Conservation (phyloP, 2,888 invertebrate species). For the Minunthozetes semirufus region DNA sequence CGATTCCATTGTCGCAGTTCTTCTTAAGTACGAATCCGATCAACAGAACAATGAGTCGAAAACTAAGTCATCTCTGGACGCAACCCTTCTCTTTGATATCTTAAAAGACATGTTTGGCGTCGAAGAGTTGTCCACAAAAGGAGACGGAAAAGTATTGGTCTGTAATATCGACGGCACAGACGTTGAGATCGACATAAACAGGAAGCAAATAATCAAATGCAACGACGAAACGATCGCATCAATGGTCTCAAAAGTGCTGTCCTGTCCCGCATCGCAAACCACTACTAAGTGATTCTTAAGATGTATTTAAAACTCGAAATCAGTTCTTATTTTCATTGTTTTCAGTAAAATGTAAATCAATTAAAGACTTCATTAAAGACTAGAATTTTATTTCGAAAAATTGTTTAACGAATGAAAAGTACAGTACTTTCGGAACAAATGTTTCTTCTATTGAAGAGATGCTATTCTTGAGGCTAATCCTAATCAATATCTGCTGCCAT, state of each 20-base stretch:
- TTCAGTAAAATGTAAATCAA: background rate
- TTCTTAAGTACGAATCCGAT: conserved; percentile 58
- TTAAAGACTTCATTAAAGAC: background rate
- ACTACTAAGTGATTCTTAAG: background rate
- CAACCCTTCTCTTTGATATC: conserved; percentile 17
- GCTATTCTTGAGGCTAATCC: too few species aligned
- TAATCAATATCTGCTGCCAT: too few species aligned
- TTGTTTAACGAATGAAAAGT: too few species aligned
- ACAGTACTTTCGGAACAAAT: too few species aligned
- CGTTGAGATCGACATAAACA: conserved; percentile 21
- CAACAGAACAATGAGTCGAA: background rate
- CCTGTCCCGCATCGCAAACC: conserved; percentile 9
- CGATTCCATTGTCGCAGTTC: conserved; percentile 81
- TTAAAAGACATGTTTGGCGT: conserved; percentile 34
- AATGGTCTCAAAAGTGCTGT: conserved; percentile 6
- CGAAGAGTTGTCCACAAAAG: conserved; percentile 23
- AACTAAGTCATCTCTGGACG: background rate
- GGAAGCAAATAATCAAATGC: conserved; percentile 26
- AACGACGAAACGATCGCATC: conserved; percentile 17
- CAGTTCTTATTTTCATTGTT: background rate
- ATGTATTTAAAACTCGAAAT: too few species aligned
- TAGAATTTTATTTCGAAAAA: too few species aligned
- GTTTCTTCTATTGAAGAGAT: too few species aligned
- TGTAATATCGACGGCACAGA: conserved; percentile 20
- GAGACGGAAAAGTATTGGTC: background rate